These are phyloP conservation scores for Anseranas semipalmata DNA, from an alignment of 2,113 vertebrate genomes.

Conservation along the genomic window DNA sequence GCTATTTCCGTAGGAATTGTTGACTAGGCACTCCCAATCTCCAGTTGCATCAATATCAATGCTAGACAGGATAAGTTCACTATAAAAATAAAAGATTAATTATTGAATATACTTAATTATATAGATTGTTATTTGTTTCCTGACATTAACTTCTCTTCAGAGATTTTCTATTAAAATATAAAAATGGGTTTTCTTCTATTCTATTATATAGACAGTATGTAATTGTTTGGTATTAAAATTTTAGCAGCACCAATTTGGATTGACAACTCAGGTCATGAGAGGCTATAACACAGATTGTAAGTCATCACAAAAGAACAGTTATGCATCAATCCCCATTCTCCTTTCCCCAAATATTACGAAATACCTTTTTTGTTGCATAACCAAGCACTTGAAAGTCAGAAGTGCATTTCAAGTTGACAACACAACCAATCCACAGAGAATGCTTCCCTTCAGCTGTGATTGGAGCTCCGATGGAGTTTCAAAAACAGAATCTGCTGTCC, in stretches of 20 bases:
- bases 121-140: neutral
- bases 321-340: neutral
- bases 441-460: neutral
- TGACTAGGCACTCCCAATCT: slow-evolving; percentile 89
- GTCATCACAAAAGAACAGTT: neutral
- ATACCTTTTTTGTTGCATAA: neutral
- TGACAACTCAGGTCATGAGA: neutral
- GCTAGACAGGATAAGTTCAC: slow-evolving; percentile 89
- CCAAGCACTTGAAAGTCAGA: neutral
- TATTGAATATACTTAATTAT: neutral
- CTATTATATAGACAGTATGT: neutral
- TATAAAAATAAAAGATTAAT: slow-evolving; percentile 55
- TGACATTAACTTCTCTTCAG: neutral
- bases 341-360: neutral
- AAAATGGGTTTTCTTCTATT: neutral
- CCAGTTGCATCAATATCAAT: slow-evolving; percentile 83
- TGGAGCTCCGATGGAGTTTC: neutral
- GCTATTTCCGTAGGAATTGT: slow-evolving; percentile 87
- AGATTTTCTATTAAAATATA: neutral
- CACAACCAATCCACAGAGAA: neutral
- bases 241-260: neutral
- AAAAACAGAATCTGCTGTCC: neutral
- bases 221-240: neutral
- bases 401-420: neutral
- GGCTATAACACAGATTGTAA: neutral